Conservation (phyloP, 2,113 vertebrate genomes). For the Leucopternis melanops region DNA sequence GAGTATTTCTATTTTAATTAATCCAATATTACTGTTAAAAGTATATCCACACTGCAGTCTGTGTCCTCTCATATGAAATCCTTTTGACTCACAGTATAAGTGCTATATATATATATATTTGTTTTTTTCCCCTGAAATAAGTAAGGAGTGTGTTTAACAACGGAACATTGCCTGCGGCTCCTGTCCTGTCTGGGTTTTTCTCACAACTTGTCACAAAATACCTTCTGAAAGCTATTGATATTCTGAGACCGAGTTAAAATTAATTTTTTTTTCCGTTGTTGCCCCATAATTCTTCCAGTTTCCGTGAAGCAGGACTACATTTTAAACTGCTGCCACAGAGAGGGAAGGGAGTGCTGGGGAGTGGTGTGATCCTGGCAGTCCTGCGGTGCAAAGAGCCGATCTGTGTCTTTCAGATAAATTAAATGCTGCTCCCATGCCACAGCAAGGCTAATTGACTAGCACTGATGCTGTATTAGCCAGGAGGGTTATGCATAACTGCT, state of each 20-base stretch:
- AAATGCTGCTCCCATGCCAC: not conserved
- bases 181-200: not conserved
- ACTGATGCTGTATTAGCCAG: not conserved
- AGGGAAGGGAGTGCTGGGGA: not conserved
- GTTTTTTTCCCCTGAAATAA: not conserved
- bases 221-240: not conserved
- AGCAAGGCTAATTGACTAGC: accelerated
- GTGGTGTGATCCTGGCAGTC: not conserved
- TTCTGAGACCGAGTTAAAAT: not conserved
- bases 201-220: not conserved
- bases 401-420: not conserved
- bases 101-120: not conserved
- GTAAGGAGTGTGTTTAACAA: not conserved
- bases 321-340: not conserved
- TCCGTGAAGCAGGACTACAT: not conserved
- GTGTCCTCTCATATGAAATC: not conserved
- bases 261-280: not conserved
- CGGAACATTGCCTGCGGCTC: not conserved
- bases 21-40: not conserved
- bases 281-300: not conserved
- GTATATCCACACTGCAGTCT: not conserved
- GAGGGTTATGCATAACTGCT: not conserved
- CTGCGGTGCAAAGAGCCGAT: not conserved
- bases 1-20: not conserved
- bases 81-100: not conserved